Evolutionary conservation across 1,140 invertebrate species (phyloP), one percentile per base, ranked within the genome.

Genomic region (Drosophila tropicalis): DNA sequence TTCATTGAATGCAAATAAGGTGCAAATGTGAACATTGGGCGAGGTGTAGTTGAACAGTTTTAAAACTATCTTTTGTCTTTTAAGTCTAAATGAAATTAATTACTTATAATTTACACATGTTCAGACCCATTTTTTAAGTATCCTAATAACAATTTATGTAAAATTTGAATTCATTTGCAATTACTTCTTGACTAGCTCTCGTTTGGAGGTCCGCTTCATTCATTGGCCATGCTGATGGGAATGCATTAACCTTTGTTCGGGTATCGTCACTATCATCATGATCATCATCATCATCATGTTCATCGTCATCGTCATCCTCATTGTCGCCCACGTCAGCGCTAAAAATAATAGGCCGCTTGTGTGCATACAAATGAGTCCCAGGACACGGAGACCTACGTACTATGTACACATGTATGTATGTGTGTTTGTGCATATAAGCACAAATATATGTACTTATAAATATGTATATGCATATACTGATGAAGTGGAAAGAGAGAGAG

Each of bases 321-420:
- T n/a, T 64, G 63, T 67, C 78, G 81, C 76, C 72, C 81, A 73
- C 73, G 73, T 77, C 73, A 80, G 69, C 78, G 67, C 82, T 86
- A 85, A 86, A 86, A 86, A 87, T 86, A 86, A 86, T 86, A 86
- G 83, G 83, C 83, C 83, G 83, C 83, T 72, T 76, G 83, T 87
- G 83, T 87, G 83, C 83, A 86, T 86, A 82, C 76, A 87, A 86
- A 86, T 86, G 83, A 87, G 83, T 86, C 79, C 83, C 83, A 36
- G 36, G 63, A 56, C 76, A 39, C 22, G 12, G 64, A 44, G 44
- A 85, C 82, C 62, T 86, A 83, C 82, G 4, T 22, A 86, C 73
- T 70, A 68, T 76, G 81, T 77, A 76, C n/a, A n/a, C n/a, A n/a
- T n/a, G n/a, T n/a, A n/a, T n/a, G n/a, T n/a, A n/a, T n/a, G n/a